Evolutionary conservation across 2,888 invertebrate genomes (phyloP).

Genomic region (Eupsilia transversa): DNA sequence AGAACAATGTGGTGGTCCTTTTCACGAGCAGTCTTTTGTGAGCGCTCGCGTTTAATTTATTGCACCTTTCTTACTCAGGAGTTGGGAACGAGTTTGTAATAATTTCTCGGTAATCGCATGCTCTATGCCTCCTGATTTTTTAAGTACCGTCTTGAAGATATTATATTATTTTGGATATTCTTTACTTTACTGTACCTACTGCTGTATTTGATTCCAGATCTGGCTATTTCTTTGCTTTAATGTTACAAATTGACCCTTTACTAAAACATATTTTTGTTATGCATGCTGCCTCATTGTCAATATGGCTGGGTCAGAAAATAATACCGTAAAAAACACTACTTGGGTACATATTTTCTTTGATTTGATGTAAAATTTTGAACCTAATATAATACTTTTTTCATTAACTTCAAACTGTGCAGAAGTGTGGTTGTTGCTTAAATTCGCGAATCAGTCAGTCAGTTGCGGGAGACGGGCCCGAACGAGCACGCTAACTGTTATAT

Average conservation of each 20-base stretch:
- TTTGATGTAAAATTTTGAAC: not conserved
- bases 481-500: slow-evolving; percentile 43
- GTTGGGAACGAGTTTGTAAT: slow-evolving; percentile 67
- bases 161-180: not conserved
- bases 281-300: not conserved
- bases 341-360: not conserved
- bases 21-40: slow-evolving; percentile 79
- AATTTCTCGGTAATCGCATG: slow-evolving; percentile 64
- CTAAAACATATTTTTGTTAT: not conserved
- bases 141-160: slow-evolving; percentile 10
- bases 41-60: slow-evolving; percentile 76
- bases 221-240: no score
- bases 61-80: slow-evolving; percentile 68
- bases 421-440: slow-evolving; percentile 32
- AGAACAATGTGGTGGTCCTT: slow-evolving; percentile 82
- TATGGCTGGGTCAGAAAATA: not conserved
- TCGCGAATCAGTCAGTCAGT: slow-evolving; percentile 34
- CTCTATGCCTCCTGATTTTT: slow-evolving; percentile 57
- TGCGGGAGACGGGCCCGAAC: slow-evolving; percentile 15
- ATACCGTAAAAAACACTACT: not conserved
- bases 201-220: not conserved
- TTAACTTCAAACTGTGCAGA: slow-evolving; percentile 36
- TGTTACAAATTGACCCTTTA: not conserved
- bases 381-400: slow-evolving; percentile 19
- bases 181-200: not conserved